Base-by-base conservation (phyloP, 2,113 vertebrate genomes). In the Brachypteracias leptosomus region DNA sequence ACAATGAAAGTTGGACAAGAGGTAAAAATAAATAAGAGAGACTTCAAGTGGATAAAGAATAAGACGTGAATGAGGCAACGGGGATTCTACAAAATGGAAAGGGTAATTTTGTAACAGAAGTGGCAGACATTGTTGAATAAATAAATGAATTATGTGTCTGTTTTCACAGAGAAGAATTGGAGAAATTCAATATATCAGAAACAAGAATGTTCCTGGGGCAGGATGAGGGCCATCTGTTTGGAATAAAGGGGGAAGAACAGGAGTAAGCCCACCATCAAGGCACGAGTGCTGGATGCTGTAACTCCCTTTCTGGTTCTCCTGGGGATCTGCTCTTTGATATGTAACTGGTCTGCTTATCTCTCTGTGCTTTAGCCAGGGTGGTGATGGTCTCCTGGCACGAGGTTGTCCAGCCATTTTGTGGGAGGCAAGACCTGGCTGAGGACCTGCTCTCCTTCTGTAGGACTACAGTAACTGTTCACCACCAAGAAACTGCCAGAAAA, bases 21-120 rank as follows among this genome's bases (percentile, higher is more conserved):
- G 58, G 24, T 85, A 79, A 94, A 89, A 94, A 95, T 81, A 94
- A 94, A 88, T 83, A 75, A 87, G 72, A 66, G 61, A 67, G n/a
- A 42, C 67, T 90, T 91, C 55, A 90, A 94, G 75, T 74, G 71
- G 87, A 85, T 95, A 80, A 90, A 93, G 91, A 85, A 68, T 57
- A 84, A 87, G 70, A 85, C 88, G 38, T 22, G 90, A 96, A 96
- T 52, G 72, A 93, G 88, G 46, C 93, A 93, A 83, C 2, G 1
- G 91, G 84, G 78, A 88, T 88, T 96, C 88, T 80, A 71, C 57
- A 83, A 77, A 94, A 96, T 77, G 78, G 70, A 94, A 97, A 95
- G 74, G 70, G 66, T 82, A 76, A 89, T 91, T 93, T 91, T 93
- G 47, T 84, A 91, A 47, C 74, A 82, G 84, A 85, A 88, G 71